phyloP scores from a whole-genome alignment of 2,797 vertebrate genomes.

The Oophaga sylvatica region DNA sequence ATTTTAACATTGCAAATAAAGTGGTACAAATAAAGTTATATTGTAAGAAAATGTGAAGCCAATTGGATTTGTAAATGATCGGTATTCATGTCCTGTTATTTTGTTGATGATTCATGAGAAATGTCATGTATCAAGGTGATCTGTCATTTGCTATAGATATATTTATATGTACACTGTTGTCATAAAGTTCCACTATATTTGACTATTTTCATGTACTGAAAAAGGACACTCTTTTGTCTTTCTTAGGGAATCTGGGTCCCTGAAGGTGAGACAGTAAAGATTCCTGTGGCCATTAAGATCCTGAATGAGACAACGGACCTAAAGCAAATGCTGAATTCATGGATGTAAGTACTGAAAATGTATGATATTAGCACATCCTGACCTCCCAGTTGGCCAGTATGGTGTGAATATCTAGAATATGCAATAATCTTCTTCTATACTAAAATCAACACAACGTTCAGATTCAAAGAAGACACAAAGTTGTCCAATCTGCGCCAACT shows the following conservation, averaged over 20 bases:
- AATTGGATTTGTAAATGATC: not conserved
- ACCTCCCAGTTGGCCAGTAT: not conserved
- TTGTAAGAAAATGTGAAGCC: not conserved
- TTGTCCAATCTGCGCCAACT: not conserved
- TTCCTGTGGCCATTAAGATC: conserved; percentile 97
- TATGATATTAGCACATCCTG: not conserved
- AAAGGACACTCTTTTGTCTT: not conserved
- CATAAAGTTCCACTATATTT: not conserved
- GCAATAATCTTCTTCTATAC: not conserved
- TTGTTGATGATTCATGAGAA: not conserved
- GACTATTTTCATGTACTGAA: too few species aligned
- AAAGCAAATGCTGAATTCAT: conserved; percentile 98
- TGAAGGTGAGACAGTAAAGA: conserved; percentile 96
- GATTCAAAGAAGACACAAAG: too few species aligned
- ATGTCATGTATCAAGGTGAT: not conserved
- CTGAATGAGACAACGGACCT: conserved; percentile 93
- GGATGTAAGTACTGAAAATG: conserved; percentile 85
- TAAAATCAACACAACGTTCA: not conserved
- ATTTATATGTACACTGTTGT: too few species aligned
- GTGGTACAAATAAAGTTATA: not conserved
- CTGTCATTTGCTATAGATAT: not conserved
- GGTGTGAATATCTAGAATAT: not conserved
- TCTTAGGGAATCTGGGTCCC: conserved; percentile 95
- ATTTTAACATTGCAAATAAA: not conserved
- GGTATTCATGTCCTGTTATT: not conserved